Evolutionary conservation across 2,113 vertebrate genomes (phyloP), one percentile per base, ranked within the genome.

Genomic region (Hiodon alosoides): DNA sequence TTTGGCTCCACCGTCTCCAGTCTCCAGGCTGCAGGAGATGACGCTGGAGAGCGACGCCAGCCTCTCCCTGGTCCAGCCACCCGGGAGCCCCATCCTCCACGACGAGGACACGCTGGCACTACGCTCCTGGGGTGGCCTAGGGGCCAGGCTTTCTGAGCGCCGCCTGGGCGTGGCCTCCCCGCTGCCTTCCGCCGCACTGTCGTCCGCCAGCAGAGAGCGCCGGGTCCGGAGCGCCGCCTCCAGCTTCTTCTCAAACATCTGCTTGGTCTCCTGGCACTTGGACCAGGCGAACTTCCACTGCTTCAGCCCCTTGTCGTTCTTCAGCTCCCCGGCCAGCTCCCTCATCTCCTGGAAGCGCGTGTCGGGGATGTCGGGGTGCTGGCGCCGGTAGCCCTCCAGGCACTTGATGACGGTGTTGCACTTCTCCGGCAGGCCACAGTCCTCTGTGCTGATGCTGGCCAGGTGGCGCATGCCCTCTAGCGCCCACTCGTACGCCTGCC

Each of bases 211-310:
- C 55, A 83, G 75, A 6, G 86, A 83, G 8, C 14, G 76, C 47
- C 81, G 77, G 3, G 89, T 79, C 72, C 89, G 88, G 76, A 93
- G 75, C 0, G 90, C 92, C 0, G 87, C 86, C 81, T 93, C 93
- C 0, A 93, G 86, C 77, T 93, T 95, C 86, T 89, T 93, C 79
- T 93, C 92, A 68, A 95, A 91, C 78, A 90, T 92, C 78, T 89
- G 82, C 80, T 89, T 92, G 62, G 92, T 93, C 79, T 95, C 93
- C 84, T 96, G 93, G 79, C 92, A 96, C 77, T 85, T 91, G 10
- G 91, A 89, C 93, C 94, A 94, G 1, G 92, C 90, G 2, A 91
- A 87, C 69, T 89, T 92, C 90, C 94, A 96, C 73, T 93, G 92
- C 73, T 92, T 91, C 71, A 93, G 87, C 3, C 91, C 91, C 53